Conservation (phyloP, 2,113 vertebrate genomes). For the Petroica traversi region DNA sequence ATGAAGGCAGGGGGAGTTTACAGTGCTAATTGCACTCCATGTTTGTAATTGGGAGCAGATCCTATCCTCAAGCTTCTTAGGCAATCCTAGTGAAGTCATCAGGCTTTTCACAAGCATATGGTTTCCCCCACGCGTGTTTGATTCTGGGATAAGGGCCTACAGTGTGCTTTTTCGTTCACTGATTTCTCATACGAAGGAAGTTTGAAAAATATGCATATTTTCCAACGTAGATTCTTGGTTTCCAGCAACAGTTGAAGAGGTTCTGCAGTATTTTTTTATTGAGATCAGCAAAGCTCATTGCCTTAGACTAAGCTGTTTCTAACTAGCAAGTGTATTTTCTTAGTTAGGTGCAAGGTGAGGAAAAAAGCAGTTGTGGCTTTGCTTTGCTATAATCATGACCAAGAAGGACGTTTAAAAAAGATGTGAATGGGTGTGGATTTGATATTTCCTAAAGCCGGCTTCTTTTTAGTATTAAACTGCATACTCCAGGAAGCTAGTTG, state of each 20-base stretch:
- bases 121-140: conserved; percentile 5
- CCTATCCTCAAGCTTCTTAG: neutral
- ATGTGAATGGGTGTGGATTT: conserved; percentile 3
- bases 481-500: conserved; percentile 4
- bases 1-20: neutral
- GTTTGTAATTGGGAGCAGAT: neutral
- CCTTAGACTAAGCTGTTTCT: neutral
- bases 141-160: neutral
- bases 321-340: neutral
- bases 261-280: neutral
- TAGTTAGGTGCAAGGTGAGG: neutral
- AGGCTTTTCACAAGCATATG: conserved; percentile 6
- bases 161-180: neutral
- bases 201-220: neutral
- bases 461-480: conserved; percentile 23
- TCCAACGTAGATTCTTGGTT: neutral
- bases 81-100: conserved; percentile 31
- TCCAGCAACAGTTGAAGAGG: neutral
- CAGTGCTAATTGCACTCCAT: neutral
- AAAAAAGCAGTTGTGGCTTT: neutral
- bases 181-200: neutral
- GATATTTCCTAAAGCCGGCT: conserved; percentile 12
- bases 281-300: neutral
- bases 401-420: neutral
- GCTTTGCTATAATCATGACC: neutral